Evolutionary conservation across 2,113 vertebrate species (phyloP).

Genomic region (Circaetus gallicus): DNA sequence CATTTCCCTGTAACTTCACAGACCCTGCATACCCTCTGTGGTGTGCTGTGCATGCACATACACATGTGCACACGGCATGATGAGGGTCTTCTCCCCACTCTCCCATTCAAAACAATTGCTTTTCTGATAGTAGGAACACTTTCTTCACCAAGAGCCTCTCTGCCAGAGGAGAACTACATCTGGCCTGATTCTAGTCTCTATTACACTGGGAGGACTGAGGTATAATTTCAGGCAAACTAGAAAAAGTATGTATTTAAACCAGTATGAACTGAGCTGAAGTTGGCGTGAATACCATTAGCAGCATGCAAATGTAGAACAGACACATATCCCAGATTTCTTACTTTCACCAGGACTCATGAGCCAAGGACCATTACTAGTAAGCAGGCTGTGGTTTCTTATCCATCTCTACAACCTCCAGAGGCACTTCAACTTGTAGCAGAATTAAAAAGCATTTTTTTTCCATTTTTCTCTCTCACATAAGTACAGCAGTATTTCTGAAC

Average conservation of each 20-base stretch:
- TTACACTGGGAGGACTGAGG: not conserved
- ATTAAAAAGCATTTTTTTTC: not conserved
- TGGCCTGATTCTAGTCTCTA: not conserved
- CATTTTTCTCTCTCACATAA: not conserved
- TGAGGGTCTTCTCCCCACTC: not conserved
- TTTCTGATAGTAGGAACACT: not conserved
- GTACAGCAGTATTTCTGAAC: not conserved
- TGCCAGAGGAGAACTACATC: not conserved
- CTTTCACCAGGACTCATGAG: not conserved
- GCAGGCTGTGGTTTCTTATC: not conserved
- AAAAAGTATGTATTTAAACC: not conserved
- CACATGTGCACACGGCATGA: fast-evolving
- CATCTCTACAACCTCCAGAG: not conserved
- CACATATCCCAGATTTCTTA: not conserved
- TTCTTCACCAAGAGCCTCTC: not conserved
- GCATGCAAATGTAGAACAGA: not conserved
- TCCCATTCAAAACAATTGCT: not conserved
- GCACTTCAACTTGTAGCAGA: not conserved
- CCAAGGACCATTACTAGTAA: not conserved
- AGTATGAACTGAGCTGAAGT: not conserved
- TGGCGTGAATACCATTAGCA: not conserved
- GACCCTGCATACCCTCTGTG: not conserved
- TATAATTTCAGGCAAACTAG: not conserved
- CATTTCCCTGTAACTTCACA: not conserved
- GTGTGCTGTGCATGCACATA: not conserved